Percentiles rank a stretch among this genome's conserved stretches.
phyloP scores from a whole-genome alignment of 2,888 invertebrate species.

The Paralinhomoeus sp. region DNA sequence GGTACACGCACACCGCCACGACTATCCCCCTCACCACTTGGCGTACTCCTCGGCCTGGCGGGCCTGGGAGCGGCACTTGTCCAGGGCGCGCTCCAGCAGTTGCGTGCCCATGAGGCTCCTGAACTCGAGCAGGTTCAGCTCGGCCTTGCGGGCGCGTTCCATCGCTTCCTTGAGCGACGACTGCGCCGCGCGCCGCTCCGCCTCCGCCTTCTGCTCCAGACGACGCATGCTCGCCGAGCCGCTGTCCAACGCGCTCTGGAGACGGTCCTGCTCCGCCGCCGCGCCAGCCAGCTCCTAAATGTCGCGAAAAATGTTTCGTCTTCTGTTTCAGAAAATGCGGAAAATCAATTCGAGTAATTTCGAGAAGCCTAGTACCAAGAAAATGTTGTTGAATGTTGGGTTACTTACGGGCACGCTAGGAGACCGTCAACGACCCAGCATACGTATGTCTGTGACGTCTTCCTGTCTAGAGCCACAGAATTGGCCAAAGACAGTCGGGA shows the following conservation, averaged over 20 bases:
- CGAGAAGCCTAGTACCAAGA: no score
- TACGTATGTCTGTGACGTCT: no score
- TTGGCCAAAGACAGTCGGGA: no score
- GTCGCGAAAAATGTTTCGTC: no score
- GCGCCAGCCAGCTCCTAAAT: constrained; percentile 10
- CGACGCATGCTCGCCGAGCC: constrained; percentile 8
- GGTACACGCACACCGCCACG: no score
- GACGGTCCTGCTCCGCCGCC: constrained; percentile 10
- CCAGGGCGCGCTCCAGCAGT: constrained; percentile 14
- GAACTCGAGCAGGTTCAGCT: constrained; percentile 13
- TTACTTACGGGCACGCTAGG: no score
- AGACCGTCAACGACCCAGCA: no score
- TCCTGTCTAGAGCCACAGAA: no score
- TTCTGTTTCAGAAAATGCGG: no score
- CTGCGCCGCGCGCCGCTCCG: constrained; percentile 5
- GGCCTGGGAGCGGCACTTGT: constrained; percentile 12
- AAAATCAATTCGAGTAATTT: no score
- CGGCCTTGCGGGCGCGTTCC: constrained; percentile 16
- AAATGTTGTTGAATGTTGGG: no score
- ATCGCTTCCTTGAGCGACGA: constrained; percentile 6
- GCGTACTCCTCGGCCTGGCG: constrained; percentile 7
- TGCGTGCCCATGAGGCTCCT: constrained; percentile 14
- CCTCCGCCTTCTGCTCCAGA: constrained; percentile 9
- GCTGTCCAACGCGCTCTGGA: constrained; percentile 14
- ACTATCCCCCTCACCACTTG: neutral